Base-by-base conservation (phyloP, 1,140 invertebrate genomes). In the Hyposmocoma kahamanoa region DNA sequence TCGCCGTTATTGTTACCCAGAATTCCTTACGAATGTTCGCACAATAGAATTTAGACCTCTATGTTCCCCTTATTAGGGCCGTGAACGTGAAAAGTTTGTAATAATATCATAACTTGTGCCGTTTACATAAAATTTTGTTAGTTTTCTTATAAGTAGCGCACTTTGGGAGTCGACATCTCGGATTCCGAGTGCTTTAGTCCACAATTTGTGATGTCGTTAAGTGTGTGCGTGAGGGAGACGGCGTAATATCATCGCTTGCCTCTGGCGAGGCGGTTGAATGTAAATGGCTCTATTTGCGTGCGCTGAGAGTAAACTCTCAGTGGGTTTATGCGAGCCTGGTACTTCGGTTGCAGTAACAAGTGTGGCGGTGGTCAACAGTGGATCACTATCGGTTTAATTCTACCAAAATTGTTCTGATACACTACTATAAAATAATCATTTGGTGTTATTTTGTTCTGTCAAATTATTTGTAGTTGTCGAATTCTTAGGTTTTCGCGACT, bases 221-320 rank as follows among this genome's bases (percentile, higher is more conserved):
- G 50, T 48, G 52, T 53, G 64, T 51, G 77, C 51, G 66, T 57
- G 73, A 79, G 56, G 6, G 68, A 70, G 72, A 76, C 26, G 53
- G 42, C 48, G 53, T 19, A 41, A 65, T 70, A 56, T 58, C 41
- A 42, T 38, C 44, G 59, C 47, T n/a, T 19, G 59, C 47, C 50
- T 50, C 72, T 56, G 59, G 62, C 62, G 60, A 63, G 52, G 56
- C 58, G 55, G 62, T 61, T 77, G 80, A 84, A 84, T 84, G 73
- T 74, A 76, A 84, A 84, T 79, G 69, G 76, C 76, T 84, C 81
- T 75, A 84, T 81, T 81, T 84, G 70, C 75, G 79, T 81, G 76
- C 76, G 67, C 74, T 76, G 63, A 59, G 59, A 60, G 68, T 74
- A 71, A 83, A 80, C 63, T 71, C 53, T 79, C 72, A 75, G 72